phyloP scores from a whole-genome alignment of 2,888 invertebrate genomes.

The Exocentrus adspersus region DNA sequence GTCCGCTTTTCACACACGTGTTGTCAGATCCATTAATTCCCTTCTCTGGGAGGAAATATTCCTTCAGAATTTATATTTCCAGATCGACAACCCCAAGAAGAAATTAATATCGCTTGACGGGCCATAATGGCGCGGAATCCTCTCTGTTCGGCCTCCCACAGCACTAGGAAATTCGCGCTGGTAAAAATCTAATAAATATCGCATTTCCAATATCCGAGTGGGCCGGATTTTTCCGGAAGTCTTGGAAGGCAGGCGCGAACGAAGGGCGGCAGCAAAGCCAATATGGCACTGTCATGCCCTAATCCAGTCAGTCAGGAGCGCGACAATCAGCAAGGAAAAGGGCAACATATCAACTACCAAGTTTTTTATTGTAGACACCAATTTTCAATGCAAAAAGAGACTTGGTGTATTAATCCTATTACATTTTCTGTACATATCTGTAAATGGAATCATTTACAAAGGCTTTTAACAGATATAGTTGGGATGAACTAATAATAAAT shows the following conservation, averaged over 20 bases:
- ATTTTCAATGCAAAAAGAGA: too few species aligned
- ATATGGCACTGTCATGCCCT: conserved; percentile 56
- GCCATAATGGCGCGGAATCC: conserved; percentile 40
- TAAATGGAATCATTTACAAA: too few species aligned
- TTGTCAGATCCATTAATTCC: neutral
- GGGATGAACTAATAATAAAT: too few species aligned
- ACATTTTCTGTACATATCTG: too few species aligned
- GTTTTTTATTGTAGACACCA: too few species aligned
- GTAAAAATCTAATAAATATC: conserved; percentile 61
- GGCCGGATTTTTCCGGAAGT: conserved; percentile 52
- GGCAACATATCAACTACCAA: too few species aligned
- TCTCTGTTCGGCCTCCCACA: conserved; percentile 33
- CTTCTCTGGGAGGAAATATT: conserved; percentile 14
- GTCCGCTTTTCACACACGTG: too few species aligned
- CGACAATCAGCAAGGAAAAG: neutral
- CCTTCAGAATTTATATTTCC: conserved; percentile 11
- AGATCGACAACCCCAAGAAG: conserved; percentile 20
- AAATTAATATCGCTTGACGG: conserved; percentile 42
- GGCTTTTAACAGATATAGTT: too few species aligned
- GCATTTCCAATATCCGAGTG: conserved; percentile 60
- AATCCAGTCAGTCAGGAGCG: conserved; percentile 43
- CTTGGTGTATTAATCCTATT: too few species aligned
- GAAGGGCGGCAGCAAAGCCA: conserved; percentile 48
- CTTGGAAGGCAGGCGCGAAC: conserved; percentile 46
- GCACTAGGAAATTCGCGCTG: conserved; percentile 54